Evolutionary conservation across 2,797 vertebrate genomes (phyloP).

Genomic region (Moxostoma hubbsi): DNA sequence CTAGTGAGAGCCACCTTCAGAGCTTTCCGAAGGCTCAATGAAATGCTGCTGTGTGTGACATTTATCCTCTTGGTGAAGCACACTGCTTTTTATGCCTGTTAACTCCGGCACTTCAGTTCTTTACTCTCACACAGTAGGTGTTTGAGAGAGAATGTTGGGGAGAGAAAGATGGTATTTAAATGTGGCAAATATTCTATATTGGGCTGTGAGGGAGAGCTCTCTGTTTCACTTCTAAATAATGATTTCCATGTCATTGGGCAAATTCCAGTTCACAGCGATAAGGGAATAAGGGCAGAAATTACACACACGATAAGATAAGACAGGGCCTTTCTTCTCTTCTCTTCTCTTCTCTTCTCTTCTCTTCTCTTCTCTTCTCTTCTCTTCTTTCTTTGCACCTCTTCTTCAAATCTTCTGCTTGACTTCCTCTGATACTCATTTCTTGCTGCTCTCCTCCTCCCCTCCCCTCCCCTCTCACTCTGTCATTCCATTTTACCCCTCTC

Average conservation of each 20-base stretch:
- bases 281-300: conserved; percentile 45
- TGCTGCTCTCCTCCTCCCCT: conserved; percentile 5
- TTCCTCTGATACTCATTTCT: conserved; percentile 58
- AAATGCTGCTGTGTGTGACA: conserved; percentile 45
- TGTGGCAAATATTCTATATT: conserved; percentile 7
- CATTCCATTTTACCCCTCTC: conserved; percentile 34
- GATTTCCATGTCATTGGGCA: conserved; percentile 56
- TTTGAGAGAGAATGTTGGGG: conserved; percentile 26
- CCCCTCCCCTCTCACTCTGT: neutral
- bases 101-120: conserved; percentile 44
- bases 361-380: conserved; percentile 2
- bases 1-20: conserved; percentile 44
- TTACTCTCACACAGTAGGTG: neutral
- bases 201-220: conserved; percentile 6
- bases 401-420: conserved; percentile 61
- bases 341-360: neutral
- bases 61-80: conserved; percentile 48
- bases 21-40: conserved; percentile 25
- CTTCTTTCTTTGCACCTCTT: conserved; percentile 31
- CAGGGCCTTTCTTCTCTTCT: conserved; percentile 6
- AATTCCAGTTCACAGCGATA: conserved; percentile 57
- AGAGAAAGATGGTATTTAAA: conserved; percentile 30
- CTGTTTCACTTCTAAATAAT: conserved; percentile 49
- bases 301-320: conserved; percentile 42
- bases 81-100: conserved; percentile 43